Evolutionary conservation across 2,888 invertebrate species (phyloP), one percentile per base, ranked within the genome.

Genomic region (Incurvaria masculella): DNA sequence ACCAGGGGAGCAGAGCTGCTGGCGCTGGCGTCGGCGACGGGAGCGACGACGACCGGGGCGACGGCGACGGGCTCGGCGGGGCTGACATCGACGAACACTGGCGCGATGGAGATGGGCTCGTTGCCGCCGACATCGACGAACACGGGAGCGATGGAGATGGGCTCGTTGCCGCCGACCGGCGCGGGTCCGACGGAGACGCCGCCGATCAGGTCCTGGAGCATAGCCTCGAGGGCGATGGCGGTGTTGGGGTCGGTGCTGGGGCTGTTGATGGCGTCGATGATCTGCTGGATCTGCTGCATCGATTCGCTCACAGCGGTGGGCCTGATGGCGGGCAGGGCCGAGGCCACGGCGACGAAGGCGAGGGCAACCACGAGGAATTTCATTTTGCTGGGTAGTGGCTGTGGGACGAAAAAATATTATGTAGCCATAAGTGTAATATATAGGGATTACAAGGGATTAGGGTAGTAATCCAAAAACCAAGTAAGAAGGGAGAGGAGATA

Each of bases 181-280:
- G 49, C 51, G 18, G 53, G 55, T 43, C 48, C 53, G 10, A 49
- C 42, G n/a, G 45, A 14, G 51, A 52, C 47, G 33, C 51, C 51
- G 47, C 56, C 56, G 45, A 60, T 55, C 46, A 57, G 21, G 39
- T 57, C 55, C 1, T 49, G 46, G 19, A 68, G 58, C 53, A 60
- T 61, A 26, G 61, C 54, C 21, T 65, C 61, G 16, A 56, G 56
- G 23, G 60, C 48, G 45, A 57, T 61, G 47, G 63, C 66, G 58
- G 66, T 66, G 55, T 64, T 65, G 52, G 64, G 64, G 59, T 66
- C 55, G 51, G 65, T 64, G 64, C 60, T 61, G 52, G 65, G 66
- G 63, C 61, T 65, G 49, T 64, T 52, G 63, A 68, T 68, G 55
- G 68, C 66, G 45, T 59, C 63, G 47, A 68, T 55, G 57, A 68